A percentile compares a stretch with the other conserved stretches of the same genome.
Evolutionary conservation across 1,140 invertebrate genomes (phyloP).

Genomic region (Drosophila tsacasi): DNA sequence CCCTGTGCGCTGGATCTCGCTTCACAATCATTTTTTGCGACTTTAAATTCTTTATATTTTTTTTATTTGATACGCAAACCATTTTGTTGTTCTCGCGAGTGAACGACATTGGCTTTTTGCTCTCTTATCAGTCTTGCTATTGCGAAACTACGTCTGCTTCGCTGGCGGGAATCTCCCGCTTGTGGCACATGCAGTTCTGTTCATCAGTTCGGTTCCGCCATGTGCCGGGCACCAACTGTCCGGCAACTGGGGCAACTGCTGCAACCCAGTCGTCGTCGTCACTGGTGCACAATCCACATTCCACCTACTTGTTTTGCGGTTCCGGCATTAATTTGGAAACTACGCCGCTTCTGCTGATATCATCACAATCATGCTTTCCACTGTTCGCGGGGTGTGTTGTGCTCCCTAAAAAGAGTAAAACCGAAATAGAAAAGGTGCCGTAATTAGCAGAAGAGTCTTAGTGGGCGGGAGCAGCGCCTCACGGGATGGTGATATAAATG

Average conservation of each 20-base stretch:
- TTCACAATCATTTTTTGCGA: conserved; percentile 31
- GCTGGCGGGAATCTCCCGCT: conserved; percentile 12
- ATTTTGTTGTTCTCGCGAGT: conserved; percentile 32
- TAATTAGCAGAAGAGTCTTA: conserved; percentile 37
- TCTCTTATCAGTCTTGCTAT: conserved; percentile 37
- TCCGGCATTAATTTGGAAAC: conserved; percentile 26
- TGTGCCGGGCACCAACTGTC: conserved; percentile 55
- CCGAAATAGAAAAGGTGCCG: conserved; percentile 8
- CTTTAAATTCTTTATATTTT: conserved; percentile 42
- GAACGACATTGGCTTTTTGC: conserved; percentile 16
- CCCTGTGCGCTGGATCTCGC: not conserved
- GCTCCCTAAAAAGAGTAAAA: conserved; percentile 3
- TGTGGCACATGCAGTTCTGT: conserved; percentile 16
- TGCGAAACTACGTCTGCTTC: conserved; percentile 7
- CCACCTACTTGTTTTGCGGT: conserved; percentile 22
- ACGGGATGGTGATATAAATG: conserved; percentile 19
- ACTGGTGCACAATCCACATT: conserved; percentile 9
- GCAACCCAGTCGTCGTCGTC: not conserved
- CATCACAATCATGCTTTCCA: not conserved
- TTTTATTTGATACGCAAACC: conserved; percentile 28
- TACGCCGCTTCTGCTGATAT: conserved; percentile 3
- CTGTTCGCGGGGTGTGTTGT: conserved; percentile 3
- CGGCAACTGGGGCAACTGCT: conserved; percentile 32
- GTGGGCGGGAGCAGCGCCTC: conserved; percentile 3
- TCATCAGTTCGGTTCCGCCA: conserved; percentile 41